Base-by-base conservation (phyloP, 2,797 vertebrate genomes). In the Lates japonicus region DNA sequence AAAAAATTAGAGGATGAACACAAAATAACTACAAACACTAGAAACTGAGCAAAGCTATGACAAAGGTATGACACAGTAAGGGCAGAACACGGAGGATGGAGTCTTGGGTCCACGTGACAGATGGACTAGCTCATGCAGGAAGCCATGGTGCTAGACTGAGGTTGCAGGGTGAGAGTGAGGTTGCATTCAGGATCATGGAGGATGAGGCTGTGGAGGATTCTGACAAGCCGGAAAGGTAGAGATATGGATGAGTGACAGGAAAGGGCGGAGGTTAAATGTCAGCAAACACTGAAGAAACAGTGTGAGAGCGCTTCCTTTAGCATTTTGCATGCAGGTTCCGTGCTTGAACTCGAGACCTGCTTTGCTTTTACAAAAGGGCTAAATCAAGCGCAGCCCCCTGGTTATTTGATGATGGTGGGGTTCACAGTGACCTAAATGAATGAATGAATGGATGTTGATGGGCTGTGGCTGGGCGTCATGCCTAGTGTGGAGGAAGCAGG, bases 401-500 rank as follows among this genome's bases (percentile, higher is more conserved):
- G 52, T 78, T 42, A 55, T 81, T 62, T 76, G 77, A 61, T 22
- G 77, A 66, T 20, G 80, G 52, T 10, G 33, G 65, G 76, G 70
- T 76, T 85, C 60, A 75, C 69, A 48, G 82, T 52, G 82, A 81
- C 49, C 73, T 77, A 76, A 84, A 88, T 74, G 58, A 85, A 88
- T 71, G 60, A 68, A 83, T n/a, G 48, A n/a, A 60, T 78, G 84
- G 77, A 86, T 82, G 85, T 54, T 62, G 68, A 82, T 78, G 86
- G 81, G 75, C 73, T 52, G 80, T 52, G 83, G 85, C 49, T 79
- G 93, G 93, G 87, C 71, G 0, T 61, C 90, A 91, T 93, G 90
- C 93, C 89, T 92, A 93, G 83, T 77, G 78, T 71, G 87, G 82
- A 92, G 82, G 89, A 90, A 87, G 87, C 89, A 91, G 90, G 93